Evolutionary conservation across 2,113 vertebrate genomes (phyloP).

Genomic region (Xenus cinereus): DNA sequence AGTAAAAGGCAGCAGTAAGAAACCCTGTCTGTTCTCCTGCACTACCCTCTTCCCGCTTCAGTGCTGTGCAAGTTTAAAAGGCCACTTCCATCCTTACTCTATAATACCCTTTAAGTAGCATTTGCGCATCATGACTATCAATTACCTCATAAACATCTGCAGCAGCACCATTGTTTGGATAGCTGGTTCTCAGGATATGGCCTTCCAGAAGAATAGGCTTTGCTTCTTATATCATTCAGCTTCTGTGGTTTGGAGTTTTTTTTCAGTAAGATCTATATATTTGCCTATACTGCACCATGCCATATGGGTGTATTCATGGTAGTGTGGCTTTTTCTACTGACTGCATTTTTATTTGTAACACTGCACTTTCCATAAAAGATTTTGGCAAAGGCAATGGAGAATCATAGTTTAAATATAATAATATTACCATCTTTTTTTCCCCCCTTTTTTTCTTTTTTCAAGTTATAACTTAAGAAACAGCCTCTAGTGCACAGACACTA

Average conservation of each 20-base stretch:
- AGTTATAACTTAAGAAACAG: constrained; percentile 38
- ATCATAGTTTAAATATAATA: constrained; percentile 36
- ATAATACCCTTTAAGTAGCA: not conserved
- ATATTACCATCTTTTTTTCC: not conserved
- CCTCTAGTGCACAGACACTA: not conserved
- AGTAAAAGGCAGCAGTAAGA: not conserved
- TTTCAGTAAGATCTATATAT: constrained; percentile 4
- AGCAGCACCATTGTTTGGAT: constrained; percentile 33
- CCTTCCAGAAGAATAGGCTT: not conserved
- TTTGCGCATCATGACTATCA: not conserved
- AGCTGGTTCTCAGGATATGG: constrained; percentile 20
- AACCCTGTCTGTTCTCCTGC: not conserved
- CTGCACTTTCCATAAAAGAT: constrained; percentile 51
- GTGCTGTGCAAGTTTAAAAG: not conserved
- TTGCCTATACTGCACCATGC: not conserved
- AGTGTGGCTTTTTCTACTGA: constrained; percentile 2
- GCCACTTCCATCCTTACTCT: not conserved
- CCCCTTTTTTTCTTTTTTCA: not conserved
- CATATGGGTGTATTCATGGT: constrained; percentile 20
- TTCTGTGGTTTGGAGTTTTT: not conserved
- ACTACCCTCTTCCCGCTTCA: not conserved
- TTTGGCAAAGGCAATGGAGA: constrained; percentile 44
- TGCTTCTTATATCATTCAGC: not conserved
- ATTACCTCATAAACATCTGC: constrained; percentile 50
- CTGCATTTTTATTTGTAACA: constrained; percentile 36